Conservation (phyloP, 2,888 invertebrate genomes). For the Altica lythri region DNA sequence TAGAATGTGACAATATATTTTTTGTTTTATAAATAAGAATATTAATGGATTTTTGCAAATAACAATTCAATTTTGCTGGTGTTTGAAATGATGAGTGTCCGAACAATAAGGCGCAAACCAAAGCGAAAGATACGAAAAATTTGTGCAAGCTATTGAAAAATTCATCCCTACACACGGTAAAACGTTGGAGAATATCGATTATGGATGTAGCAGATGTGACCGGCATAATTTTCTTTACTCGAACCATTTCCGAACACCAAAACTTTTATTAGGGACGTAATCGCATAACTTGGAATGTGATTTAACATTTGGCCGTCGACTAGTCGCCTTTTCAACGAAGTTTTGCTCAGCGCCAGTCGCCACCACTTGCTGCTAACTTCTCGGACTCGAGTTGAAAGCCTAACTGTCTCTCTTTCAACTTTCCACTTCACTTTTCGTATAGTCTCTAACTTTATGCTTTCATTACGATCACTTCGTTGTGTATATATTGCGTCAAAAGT, state of each 20-base stretch:
- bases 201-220: constrained; percentile 51
- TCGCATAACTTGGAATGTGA: constrained; percentile 51
- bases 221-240: constrained; percentile 46
- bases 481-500: no score
- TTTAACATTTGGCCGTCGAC: constrained; percentile 47
- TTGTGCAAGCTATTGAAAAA: constrained; percentile 43
- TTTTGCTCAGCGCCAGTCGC: constrained; percentile 6
- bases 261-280: constrained; percentile 50
- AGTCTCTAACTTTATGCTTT: no score
- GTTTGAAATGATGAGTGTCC: background rate
- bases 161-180: constrained; percentile 41
- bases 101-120: constrained; percentile 18
- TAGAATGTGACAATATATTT: no score
- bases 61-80: no score
- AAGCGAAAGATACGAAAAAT: constrained; percentile 33
- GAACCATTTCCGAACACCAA: constrained; percentile 44
- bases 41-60: no score
- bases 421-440: no score
- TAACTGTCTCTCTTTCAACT: no score
- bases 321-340: constrained; percentile 19
- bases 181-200: constrained; percentile 44
- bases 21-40: no score
- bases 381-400: no score
- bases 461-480: no score
- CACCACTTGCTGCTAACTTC: constrained; percentile 11